phyloP scores from a whole-genome alignment of 1,140 invertebrate species.

The Coboldia fuscipes region DNA sequence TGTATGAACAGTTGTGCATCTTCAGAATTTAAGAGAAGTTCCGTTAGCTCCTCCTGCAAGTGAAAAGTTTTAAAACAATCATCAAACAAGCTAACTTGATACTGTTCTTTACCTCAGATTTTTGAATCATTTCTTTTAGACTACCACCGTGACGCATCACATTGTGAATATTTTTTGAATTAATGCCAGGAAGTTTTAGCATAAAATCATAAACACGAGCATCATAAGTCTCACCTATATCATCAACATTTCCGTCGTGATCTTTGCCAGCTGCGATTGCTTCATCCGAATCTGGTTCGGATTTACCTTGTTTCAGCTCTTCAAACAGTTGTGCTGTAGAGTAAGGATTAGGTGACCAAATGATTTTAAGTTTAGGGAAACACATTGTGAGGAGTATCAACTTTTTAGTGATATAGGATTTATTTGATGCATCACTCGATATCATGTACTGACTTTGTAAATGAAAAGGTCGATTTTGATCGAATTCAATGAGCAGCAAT shows the following conservation, averaged over 20 bases:
- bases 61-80: no score
- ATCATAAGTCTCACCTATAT: no score
- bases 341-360: slow-evolving; percentile 91
- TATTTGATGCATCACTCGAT: slow-evolving; percentile 41
- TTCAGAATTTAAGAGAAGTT: no score
- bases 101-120: slow-evolving; percentile 14
- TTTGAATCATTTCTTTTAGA: slow-evolving; percentile 38
- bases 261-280: slow-evolving; percentile 44
- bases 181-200: slow-evolving; percentile 73
- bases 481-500: slow-evolving; percentile 92
- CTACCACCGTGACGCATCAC: slow-evolving; percentile 62
- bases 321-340: slow-evolving; percentile 91
- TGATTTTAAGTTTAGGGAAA: slow-evolving; percentile 74
- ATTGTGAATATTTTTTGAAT: slow-evolving; percentile 59
- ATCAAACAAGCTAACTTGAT: no score
- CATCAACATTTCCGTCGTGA: slow-evolving; percentile 28
- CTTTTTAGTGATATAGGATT: slow-evolving; percentile 58
- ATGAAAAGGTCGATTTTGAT: slow-evolving; percentile 79
- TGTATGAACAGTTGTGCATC: no score
- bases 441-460: slow-evolving; percentile 65
- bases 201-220: slow-evolving; percentile 82
- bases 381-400: slow-evolving; percentile 82
- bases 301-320: slow-evolving; percentile 59
- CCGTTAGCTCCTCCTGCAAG: no score
- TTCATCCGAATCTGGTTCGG: slow-evolving; percentile 47